Percentiles rank a stretch among this genome's conserved stretches.
These are phyloP conservation scores for Hemibagrus wyckioides DNA, from an alignment of 2,113 vertebrate species.

Conservation along the genomic window DNA sequence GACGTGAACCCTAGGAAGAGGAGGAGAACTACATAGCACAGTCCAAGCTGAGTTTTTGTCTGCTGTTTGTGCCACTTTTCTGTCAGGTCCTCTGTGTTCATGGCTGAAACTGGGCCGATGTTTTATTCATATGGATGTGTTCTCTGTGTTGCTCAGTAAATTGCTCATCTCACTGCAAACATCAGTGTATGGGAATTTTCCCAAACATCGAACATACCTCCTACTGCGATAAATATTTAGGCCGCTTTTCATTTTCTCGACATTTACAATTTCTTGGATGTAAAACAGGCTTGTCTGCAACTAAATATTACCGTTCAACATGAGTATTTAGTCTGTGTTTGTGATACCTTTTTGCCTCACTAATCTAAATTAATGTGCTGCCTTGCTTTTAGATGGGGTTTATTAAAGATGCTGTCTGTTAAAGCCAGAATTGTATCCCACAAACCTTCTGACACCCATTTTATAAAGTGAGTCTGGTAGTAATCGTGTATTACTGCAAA, in stretches of 20 bases:
- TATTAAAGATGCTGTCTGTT: not conserved
- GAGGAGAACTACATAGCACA: not conserved
- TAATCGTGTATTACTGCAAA: not conserved
- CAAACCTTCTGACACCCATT: not conserved
- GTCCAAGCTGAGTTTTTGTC: conserved; percentile 40
- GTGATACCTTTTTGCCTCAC: not conserved
- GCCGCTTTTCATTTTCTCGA: conserved; percentile 15
- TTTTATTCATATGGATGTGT: conserved; percentile 64
- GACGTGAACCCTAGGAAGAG: not conserved
- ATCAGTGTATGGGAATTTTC: conserved; percentile 21
- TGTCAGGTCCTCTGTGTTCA: conserved; percentile 43
- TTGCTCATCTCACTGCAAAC: conserved; percentile 33
- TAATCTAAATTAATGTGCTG: not conserved
- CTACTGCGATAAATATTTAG: conserved; percentile 17
- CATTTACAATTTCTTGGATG: not conserved
- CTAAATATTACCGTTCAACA: not conserved
- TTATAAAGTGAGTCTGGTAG: not conserved
- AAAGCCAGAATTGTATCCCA: not conserved
- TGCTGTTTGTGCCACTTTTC: conserved; percentile 43
- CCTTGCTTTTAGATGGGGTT: not conserved
- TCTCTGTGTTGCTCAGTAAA: conserved; percentile 38
- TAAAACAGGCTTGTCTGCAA: not conserved
- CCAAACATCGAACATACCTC: conserved; percentile 33
- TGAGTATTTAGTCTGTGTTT: not conserved
- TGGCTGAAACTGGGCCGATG: conserved; percentile 60